Base-by-base conservation (phyloP, 1,140 invertebrate genomes). In the Gerris buenoi region DNA sequence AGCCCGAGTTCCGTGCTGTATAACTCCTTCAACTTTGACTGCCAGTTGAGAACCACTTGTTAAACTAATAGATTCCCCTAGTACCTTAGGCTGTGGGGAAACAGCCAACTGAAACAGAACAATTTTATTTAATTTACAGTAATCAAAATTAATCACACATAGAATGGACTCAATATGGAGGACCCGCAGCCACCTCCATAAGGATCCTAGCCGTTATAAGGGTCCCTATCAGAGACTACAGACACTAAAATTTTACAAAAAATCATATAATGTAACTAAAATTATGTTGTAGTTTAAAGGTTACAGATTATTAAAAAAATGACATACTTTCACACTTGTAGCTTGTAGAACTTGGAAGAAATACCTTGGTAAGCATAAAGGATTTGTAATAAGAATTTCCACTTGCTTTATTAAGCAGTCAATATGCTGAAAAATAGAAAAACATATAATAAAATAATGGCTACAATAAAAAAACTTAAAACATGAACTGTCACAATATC, bases 331-430 rank as follows among this genome's bases (percentile, higher is more conserved):
- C 70, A 82, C 80, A 75, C 81, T 82, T 5, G 91, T 95, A 1
- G 84, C 85, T 76, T 95, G 92, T 13, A 93, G 77, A 3, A 86
- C 84, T 82, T 95, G 92, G 79, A 93, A 95, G 75, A 93, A 93
- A 73, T 88, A 93, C 46, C 93, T 80, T 22, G 93, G 90, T 71
- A 90, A 83, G 56, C 86, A 83, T 10, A 91, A 75, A 25, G 86
- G 84, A 22, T 86, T 82, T 66, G 80, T 81, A 33, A 84, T 80
- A 46, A 91, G 74, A n/a, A 86, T 78, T 57, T 83, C 80, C 0
- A 87, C 84, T 66, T 86, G 84, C 57, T 83, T 81, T 68, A 86
- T 80, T 25, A 92, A 77, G 27, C 84, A 82, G 64, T 86, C 84
- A 5, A 90, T 84, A 78, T 89, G 85, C 85, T 89, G 75, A n/a